Evolutionary conservation across 2,797 vertebrate genomes (phyloP).

Genomic region (Lagorchestes hirsutus): DNA sequence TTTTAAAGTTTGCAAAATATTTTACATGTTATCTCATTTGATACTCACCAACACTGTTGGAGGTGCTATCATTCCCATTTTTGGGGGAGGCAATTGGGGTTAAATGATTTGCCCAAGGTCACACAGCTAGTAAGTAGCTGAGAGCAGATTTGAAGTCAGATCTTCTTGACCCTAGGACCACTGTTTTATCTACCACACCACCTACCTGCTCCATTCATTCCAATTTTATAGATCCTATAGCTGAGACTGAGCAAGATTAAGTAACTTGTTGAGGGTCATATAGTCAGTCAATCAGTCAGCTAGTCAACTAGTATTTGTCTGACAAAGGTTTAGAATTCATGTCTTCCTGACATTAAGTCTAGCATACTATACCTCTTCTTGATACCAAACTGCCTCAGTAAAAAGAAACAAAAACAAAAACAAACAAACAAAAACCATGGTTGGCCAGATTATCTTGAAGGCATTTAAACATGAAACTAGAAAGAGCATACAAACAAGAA

Average conservation of each 20-base stretch:
- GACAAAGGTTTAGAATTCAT: neutral
- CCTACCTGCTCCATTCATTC: neutral
- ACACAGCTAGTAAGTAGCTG: neutral
- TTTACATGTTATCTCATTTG: neutral
- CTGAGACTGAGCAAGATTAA: neutral
- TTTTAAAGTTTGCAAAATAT: neutral
- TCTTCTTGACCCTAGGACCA: neutral
- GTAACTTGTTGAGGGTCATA: neutral
- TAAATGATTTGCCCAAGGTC: neutral
- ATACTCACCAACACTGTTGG: neutral
- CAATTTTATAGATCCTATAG: neutral
- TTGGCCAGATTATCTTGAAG: neutral
- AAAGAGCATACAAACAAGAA: neutral
- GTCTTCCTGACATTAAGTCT: neutral
- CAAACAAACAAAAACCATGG: neutral
- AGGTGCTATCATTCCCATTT: neutral
- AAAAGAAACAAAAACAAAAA: neutral
- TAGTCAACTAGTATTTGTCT: neutral
- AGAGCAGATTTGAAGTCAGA: neutral
- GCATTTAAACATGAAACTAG: neutral
- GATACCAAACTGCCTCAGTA: neutral
- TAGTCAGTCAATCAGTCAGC: neutral
- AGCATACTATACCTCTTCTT: neutral
- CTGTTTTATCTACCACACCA: neutral
- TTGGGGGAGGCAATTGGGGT: neutral